Evolutionary conservation across 2,113 vertebrate species (phyloP).

Genomic region (Burhinus oedicnemus): DNA sequence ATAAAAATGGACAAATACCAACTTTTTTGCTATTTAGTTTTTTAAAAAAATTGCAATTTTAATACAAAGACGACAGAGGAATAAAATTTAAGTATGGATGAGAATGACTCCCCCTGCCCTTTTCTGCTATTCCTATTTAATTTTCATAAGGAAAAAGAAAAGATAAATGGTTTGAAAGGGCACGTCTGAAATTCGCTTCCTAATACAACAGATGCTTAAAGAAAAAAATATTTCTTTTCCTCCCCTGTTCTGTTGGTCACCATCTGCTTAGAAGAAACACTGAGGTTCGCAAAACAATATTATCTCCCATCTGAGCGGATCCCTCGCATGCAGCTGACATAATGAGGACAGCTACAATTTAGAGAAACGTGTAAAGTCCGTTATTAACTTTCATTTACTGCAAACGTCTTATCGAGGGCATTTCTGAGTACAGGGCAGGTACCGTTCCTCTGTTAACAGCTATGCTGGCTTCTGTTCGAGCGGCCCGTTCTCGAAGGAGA

Average conservation of each 20-base stretch:
- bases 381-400: background rate
- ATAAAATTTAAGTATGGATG: background rate
- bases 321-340: background rate
- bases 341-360: no score
- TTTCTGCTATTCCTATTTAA: background rate
- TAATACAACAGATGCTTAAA: background rate
- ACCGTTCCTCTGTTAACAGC: no score
- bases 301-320: background rate
- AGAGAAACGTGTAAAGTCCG: rapidly evolving
- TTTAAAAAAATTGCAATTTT: background rate
- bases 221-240: background rate
- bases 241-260: background rate
- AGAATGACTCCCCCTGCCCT: background rate
- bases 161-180: background rate
- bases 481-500: background rate
- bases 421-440: background rate
- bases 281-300: no score
- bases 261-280: background rate
- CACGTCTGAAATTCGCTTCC: background rate
- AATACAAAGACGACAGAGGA: background rate
- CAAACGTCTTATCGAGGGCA: rapidly evolving
- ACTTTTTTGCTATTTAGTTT: background rate
- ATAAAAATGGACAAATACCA: background rate
- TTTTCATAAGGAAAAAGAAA: background rate
- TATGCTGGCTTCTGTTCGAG: no score